A percentile compares a stretch with the other conserved stretches of the same genome.
These are phyloP conservation scores for Erpetoichthys calabaricus DNA, from an alignment of 2,797 vertebrate genomes.

Conservation along the genomic window DNA sequence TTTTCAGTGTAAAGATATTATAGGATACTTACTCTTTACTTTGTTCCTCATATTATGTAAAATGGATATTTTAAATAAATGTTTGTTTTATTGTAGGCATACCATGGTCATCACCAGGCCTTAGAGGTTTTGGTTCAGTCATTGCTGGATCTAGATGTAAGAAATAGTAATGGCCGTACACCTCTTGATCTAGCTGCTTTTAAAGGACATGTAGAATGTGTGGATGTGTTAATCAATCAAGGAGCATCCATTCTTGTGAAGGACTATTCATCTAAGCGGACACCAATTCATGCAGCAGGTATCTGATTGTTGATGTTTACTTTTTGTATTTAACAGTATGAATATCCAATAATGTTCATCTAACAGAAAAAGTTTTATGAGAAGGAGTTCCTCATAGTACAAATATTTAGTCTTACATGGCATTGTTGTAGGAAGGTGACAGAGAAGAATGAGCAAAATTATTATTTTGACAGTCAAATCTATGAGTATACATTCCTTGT, in stretches of 20 bases:
- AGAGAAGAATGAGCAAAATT: not conserved
- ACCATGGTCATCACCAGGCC: conserved; percentile 91
- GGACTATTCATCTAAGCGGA: conserved; percentile 85
- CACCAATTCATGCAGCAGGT: conserved; percentile 94
- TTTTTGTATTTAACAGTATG: not conserved
- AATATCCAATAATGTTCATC: too few relatives aligned
- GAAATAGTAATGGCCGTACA: conserved; percentile 81
- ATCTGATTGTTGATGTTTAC: conserved; percentile 5
- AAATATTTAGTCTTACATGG: not conserved
- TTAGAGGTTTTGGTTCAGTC: conserved; percentile 92
- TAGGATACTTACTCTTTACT: not conserved
- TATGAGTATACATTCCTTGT: too few relatives aligned
- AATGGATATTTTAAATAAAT: not conserved
- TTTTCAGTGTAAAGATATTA: too few relatives aligned
- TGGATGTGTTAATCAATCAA: conserved; percentile 93
- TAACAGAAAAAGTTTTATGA: too few relatives aligned
- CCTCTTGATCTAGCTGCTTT: conserved; percentile 88
- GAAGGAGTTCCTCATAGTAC: too few relatives aligned
- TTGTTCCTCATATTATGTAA: not conserved
- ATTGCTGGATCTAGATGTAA: conserved; percentile 86
- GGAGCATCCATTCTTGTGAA: conserved; percentile 91
- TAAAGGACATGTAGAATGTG: conserved; percentile 91
- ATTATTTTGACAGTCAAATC: too few relatives aligned
- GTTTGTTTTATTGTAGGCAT: conserved; percentile 58
- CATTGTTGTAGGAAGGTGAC: not conserved